A percentile compares a stretch with the other conserved stretches of the same genome.
Conservation (phyloP, 1,140 invertebrate species). For the Euura lappo region DNA sequence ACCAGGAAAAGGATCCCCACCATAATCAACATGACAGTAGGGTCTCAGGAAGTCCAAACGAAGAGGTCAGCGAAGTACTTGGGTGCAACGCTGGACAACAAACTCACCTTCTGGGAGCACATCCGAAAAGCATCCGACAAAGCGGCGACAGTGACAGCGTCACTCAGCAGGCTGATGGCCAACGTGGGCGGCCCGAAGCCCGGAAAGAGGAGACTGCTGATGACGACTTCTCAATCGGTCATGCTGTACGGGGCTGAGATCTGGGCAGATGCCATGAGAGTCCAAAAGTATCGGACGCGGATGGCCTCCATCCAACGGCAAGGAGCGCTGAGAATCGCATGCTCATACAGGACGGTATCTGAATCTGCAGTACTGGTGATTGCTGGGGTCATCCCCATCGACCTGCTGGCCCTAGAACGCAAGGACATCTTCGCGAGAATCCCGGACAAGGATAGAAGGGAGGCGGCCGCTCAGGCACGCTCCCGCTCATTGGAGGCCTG, state of each 20-base stretch:
- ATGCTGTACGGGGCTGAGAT: slow-evolving; percentile 13
- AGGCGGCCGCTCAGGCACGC: too few species aligned
- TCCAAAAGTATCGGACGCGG: not conserved
- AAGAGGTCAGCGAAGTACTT: slow-evolving; percentile 16
- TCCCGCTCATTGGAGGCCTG: too few species aligned
- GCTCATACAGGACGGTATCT: slow-evolving; percentile 31
- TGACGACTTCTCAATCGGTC: slow-evolving; percentile 6
- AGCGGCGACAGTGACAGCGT: slow-evolving; percentile 2
- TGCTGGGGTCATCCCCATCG: slow-evolving; percentile 26
- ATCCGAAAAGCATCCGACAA: slow-evolving; percentile 14
- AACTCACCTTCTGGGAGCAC: slow-evolving; percentile 21
- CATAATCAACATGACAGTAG: too few species aligned
- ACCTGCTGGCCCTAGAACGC: too few species aligned
- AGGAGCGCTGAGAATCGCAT: slow-evolving; percentile 22
- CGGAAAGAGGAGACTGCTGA: slow-evolving; percentile 8
- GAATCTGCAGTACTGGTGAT: slow-evolving; percentile 28
- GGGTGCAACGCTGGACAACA: slow-evolving; percentile 16
- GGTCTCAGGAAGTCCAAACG: too few species aligned
- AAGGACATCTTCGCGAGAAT: too few species aligned
- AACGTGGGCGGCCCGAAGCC: slow-evolving; percentile 16
- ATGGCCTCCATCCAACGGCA: slow-evolving; percentile 24
- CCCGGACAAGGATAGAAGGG: too few species aligned
- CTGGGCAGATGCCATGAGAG: slow-evolving; percentile 12
- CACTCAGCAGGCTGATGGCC: slow-evolving; percentile 19
- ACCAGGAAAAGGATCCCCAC: not conserved